A percentile compares a stretch with the other conserved stretches of the same genome.
These are phyloP conservation scores for Notoglanidium macrostoma DNA, from an alignment of 2,797 vertebrate genomes.

Conservation along the genomic window DNA sequence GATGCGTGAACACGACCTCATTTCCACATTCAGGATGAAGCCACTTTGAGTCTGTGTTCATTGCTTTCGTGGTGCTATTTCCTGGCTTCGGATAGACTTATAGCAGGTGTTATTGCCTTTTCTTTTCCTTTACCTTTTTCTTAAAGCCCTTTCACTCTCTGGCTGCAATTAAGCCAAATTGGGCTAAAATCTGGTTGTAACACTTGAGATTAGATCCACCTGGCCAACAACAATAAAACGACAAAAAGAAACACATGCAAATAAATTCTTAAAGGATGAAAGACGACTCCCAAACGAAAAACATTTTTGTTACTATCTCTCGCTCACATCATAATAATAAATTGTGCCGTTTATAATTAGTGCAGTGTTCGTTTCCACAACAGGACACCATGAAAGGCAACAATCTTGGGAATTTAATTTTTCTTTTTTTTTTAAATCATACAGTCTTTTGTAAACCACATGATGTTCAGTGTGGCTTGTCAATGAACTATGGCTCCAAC, in stretches of 20 bases:
- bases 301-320: not conserved
- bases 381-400: not conserved
- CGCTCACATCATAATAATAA: not conserved
- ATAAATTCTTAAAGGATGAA: conserved; percentile 9
- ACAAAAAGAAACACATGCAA: not conserved
- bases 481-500: not conserved
- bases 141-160: not conserved
- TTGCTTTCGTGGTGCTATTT: conserved; percentile 17
- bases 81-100: not conserved
- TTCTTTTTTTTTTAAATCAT: too few relatives aligned
- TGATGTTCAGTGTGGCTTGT: not conserved
- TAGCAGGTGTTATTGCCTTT: not conserved
- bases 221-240: not conserved
- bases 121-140: not conserved
- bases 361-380: too few relatives aligned
- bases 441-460: not conserved
- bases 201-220: not conserved
- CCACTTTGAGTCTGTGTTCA: conserved; percentile 26
- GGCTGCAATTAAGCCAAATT: not conserved
- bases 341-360: not conserved
- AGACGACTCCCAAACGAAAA: not conserved
- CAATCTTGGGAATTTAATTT: not conserved
- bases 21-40: conserved; percentile 14
- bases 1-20: conserved; percentile 27
- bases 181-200: not conserved